phyloP scores from a whole-genome alignment of 2,888 invertebrate genomes.

The Elgonia sp. region DNA sequence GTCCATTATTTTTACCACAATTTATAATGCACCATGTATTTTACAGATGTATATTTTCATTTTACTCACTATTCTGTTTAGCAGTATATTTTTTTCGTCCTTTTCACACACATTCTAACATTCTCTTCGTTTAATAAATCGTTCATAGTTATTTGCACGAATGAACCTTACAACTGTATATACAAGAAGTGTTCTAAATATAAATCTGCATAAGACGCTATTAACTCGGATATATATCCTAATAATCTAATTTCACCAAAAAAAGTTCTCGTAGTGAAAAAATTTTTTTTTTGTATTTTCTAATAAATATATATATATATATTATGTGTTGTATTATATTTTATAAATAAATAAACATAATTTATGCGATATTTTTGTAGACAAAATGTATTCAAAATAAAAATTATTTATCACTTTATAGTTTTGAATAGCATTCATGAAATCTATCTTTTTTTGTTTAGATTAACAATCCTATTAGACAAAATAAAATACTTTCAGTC shows the following conservation, averaged over 20 bases:
- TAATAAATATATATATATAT: too few relatives aligned
- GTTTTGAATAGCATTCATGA: not conserved
- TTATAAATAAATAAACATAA: too few relatives aligned
- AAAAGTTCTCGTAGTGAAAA: not conserved
- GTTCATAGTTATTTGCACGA: constrained; percentile 72
- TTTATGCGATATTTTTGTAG: too few relatives aligned
- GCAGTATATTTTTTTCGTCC: constrained; percentile 69
- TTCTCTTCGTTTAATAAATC: constrained; percentile 63
- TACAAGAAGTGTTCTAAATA: constrained; percentile 59
- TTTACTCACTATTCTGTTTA: constrained; percentile 2
- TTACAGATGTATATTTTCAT: constrained; percentile 57
- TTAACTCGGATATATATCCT: not conserved
- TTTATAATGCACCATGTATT: constrained; percentile 9
- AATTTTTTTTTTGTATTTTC: not conserved
- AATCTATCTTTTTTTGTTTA: too few relatives aligned
- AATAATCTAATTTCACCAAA: not conserved
- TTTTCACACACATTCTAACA: constrained; percentile 70
- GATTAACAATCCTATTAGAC: not conserved
- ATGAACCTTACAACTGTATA: constrained; percentile 73
- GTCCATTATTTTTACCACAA: not conserved
- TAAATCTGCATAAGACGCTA: constrained; percentile 48
- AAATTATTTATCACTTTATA: too few relatives aligned
- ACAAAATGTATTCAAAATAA: too few relatives aligned
- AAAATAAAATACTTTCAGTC: constrained; percentile 22
- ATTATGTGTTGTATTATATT: too few relatives aligned